Conservation (phyloP, 2,113 vertebrate genomes). For the Mastomys natalensis region DNA sequence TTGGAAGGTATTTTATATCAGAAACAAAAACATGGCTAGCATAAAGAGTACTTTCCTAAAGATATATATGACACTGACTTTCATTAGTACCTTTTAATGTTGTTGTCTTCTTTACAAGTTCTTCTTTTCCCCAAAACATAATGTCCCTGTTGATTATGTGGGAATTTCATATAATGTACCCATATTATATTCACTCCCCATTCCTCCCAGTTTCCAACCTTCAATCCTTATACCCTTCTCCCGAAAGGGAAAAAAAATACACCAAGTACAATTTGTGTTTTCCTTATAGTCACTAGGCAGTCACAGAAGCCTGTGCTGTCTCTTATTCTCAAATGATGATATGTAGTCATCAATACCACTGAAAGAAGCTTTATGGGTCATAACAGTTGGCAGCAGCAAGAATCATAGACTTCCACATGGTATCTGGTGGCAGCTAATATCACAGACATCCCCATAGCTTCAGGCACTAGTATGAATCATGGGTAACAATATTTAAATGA, state of each 20-base stretch:
- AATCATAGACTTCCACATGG: background rate
- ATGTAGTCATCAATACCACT: background rate
- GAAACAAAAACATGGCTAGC: background rate
- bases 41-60: background rate
- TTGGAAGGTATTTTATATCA: background rate
- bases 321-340: background rate
- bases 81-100: background rate
- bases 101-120: background rate
- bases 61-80: no score
- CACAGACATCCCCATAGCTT: background rate
- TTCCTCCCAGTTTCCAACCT: background rate
- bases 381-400: background rate
- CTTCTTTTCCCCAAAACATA: background rate
- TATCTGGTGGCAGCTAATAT: background rate
- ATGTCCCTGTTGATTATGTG: background rate
- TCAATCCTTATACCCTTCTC: no score
- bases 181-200: background rate
- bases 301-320: background rate
- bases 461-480: background rate
- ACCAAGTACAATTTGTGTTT: background rate
- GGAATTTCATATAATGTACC: background rate
- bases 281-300: background rate
- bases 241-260: background rate
- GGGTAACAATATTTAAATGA: background rate
- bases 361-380: background rate